Evolutionary conservation across 2,113 vertebrate species (phyloP), one percentile per base, ranked within the genome.

Genomic region (Cathartes aura): DNA sequence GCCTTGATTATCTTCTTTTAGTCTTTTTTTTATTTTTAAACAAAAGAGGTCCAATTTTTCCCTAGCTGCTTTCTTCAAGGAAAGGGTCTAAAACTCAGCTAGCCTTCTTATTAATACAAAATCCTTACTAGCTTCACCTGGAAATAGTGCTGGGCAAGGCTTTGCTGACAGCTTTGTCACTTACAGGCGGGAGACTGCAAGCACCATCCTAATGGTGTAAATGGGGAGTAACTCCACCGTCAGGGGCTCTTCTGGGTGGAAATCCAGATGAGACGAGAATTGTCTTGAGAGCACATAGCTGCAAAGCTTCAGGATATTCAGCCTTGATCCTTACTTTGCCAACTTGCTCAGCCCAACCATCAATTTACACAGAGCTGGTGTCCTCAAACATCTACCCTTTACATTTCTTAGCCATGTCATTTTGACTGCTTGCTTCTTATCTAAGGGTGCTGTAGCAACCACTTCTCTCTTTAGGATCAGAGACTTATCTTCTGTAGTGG

Each of bases 371-470:
- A 38, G 52, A 58, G 5, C 12, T 64, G 32, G 18, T 50, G 36
- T 29, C 59, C 50, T 85, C 36, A 76, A 27, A 43, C 8, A 55
- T 18, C 19, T 64, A 24, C 1, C 8, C 15, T 73, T 83, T 55
- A 7, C 17, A 8, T 76, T 78, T 94, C 40, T 48, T 60, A 73
- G 11, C 21, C 18, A 3, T 6, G 12, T 7, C 9, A 19, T 63
- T 96, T 92, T 62, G 87, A 47, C 66, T n/a, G 52, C 62, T 97
- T 89, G 48, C 63, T 73, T 97, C 86, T 97, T 96, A 80, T 76
- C 67, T 86, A 76, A n/a, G 62, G 90, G 59, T 40, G 55, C 89
- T 89, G 73, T 50, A 74, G 82, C 84, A 91, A 94, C 87, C 94
- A 42, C 16, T 26, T 73, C 74, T 86, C 93, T 94, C 89, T 78